Evolutionary conservation across 2,797 vertebrate genomes (phyloP), one percentile per base, ranked within the genome.

Genomic region (Premnoplex brunnescens): DNA sequence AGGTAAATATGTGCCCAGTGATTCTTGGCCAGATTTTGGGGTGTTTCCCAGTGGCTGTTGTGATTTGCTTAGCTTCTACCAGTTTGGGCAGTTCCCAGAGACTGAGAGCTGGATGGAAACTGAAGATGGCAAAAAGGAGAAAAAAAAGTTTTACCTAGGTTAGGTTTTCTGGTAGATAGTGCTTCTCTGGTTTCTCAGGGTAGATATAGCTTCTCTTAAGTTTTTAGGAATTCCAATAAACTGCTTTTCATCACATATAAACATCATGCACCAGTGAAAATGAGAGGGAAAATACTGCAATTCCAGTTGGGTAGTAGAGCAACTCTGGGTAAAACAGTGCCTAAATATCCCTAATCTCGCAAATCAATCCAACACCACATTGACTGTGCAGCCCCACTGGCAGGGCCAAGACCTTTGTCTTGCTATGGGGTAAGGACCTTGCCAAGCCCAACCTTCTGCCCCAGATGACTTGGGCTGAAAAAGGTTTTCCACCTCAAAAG

Each of bases 381-480:
- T 12, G 12, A 8, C 34, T 59, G 8, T 8, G 2, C 46, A n/a
- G 63, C 36, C 26, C 16, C 9, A 1, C 23, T 46, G 59, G 23
- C 18, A 5, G 9, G 34, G 30, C n/a, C 37, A n/a, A 44, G 30
- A 12, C 17, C 21, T 54, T 32, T 9, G 8, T 22, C 7, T 12
- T 1, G 3, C 37, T 48, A 18, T n/a, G 30, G 76, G 37, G 17
- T 49, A 44, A 73, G 13, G 21, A 73, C 36, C 19, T 54, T 0
- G 0, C 14, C 3, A 6, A 58, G 14, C 19, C 28, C 18, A 52
- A 14, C 8, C 6, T 62, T 19, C n/a, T 51, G 22, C 26, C 30
- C 12, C 16, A 30, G 39, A 16, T 6, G 6, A 36, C 32, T 51
- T 63, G 44, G 22, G 9, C 21, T 71, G 39, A 52, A 78, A 75